Percentiles rank a stretch among this genome's conserved stretches.
Evolutionary conservation across 2,113 vertebrate genomes (phyloP).

Genomic region (Merops nubicus): DNA sequence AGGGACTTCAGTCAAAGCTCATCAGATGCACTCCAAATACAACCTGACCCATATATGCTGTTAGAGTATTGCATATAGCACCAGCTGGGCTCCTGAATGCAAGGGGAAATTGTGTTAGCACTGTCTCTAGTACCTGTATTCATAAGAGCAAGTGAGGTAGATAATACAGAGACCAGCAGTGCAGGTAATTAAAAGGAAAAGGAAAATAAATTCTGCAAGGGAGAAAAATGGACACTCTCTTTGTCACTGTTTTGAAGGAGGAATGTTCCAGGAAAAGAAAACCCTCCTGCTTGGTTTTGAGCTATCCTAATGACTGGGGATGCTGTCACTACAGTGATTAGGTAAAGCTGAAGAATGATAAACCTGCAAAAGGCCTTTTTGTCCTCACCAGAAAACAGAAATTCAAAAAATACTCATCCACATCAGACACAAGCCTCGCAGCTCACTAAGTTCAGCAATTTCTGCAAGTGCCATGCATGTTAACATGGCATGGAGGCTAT

Average conservation of each 20-base stretch:
- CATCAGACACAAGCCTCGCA: background rate
- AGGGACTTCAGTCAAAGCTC: background rate
- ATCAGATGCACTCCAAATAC: background rate
- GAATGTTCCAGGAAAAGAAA: background rate
- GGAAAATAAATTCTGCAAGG: background rate
- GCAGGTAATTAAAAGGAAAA: slow-evolving; percentile 19
- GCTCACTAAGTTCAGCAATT: background rate
- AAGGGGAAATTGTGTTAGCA: background rate
- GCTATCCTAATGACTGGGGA: background rate
- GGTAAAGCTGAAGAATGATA: background rate
- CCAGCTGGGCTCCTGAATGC: background rate
- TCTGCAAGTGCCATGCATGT: background rate
- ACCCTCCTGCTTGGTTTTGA: background rate
- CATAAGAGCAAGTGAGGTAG: background rate
- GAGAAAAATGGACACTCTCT: background rate
- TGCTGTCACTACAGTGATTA: background rate
- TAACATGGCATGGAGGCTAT: background rate
- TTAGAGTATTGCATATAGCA: background rate
- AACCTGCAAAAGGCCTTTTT: background rate
- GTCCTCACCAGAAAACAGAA: background rate
- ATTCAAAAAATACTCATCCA: background rate
- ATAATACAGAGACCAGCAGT: background rate
- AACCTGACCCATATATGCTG: background rate
- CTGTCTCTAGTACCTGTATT: background rate
- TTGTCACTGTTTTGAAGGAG: background rate